These are phyloP conservation scores for Onychostruthus taczanowskii DNA, from an alignment of 2,113 vertebrate species.

Conservation along the genomic window DNA sequence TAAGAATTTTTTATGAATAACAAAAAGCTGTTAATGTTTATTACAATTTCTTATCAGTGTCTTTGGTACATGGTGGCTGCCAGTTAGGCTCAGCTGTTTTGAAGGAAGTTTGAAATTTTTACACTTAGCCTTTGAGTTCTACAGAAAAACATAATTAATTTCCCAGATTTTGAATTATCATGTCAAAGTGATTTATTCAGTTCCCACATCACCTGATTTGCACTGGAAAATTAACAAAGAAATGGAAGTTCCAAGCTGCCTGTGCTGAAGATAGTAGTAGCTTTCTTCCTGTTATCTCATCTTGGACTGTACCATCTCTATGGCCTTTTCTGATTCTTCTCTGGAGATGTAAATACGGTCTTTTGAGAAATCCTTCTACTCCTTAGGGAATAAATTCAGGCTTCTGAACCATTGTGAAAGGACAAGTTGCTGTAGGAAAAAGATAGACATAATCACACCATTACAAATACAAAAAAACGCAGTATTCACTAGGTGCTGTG, in stretches of 20 bases:
- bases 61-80: fast-evolving
- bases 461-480: not conserved
- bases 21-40: not conserved
- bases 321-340: not conserved
- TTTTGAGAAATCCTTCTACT: not conserved
- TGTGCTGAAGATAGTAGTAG: not conserved
- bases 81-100: not conserved
- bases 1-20: not conserved
- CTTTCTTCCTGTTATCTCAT: not conserved
- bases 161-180: not conserved
- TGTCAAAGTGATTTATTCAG: not conserved
- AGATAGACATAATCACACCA: not conserved
- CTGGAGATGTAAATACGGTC: not conserved
- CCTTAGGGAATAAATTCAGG: not conserved
- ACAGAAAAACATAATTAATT: not conserved
- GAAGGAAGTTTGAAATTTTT: not conserved
- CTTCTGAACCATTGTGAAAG: not conserved
- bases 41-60: not conserved
- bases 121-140: not conserved
- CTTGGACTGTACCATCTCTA: not conserved
- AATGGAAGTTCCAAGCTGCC: not conserved
- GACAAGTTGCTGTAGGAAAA: not conserved
- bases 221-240: not conserved
- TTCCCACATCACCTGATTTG: not conserved
- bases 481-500: fast-evolving